phyloP scores from a whole-genome alignment of 2,888 invertebrate genomes.

The Adela reaumurella region DNA sequence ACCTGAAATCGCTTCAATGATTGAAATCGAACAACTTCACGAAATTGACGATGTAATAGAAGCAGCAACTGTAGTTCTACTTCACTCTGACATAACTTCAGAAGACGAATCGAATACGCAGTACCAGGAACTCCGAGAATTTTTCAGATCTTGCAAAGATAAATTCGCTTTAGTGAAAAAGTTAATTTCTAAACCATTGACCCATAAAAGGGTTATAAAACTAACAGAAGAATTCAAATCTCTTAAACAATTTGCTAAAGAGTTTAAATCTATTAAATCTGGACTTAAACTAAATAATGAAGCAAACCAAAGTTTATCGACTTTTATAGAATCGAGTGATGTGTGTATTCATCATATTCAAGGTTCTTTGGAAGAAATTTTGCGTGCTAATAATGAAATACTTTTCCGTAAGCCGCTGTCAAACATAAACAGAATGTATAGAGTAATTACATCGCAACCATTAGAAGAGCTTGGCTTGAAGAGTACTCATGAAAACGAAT shows the following conservation, averaged over 20 bases:
- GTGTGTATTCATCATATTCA: constrained; percentile 25
- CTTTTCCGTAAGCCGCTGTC: constrained; percentile 22
- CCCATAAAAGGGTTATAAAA: constrained; percentile 33
- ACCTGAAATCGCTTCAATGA: constrained; percentile 23
- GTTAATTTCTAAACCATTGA: constrained; percentile 26
- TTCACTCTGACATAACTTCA: constrained; percentile 21
- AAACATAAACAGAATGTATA: constrained; percentile 17
- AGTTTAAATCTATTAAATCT: constrained; percentile 22
- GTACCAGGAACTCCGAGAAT: constrained; percentile 23
- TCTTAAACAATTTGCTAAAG: constrained; percentile 22
- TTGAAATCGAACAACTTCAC: constrained; percentile 26
- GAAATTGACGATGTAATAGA: constrained; percentile 29
- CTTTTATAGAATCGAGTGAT: constrained; percentile 25
- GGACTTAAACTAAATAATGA: constrained; percentile 22
- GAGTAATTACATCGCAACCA: not conserved
- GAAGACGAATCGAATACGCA: constrained; percentile 24
- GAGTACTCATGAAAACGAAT: not conserved
- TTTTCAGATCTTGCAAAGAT: constrained; percentile 29
- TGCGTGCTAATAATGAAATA: constrained; percentile 25
- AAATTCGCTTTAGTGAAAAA: constrained; percentile 30
- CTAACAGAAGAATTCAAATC: constrained; percentile 32
- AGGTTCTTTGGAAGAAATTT: constrained; percentile 22
- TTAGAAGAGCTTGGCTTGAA: not conserved
- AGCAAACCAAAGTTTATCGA: constrained; percentile 19
- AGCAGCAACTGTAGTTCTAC: constrained; percentile 26